phyloP scores from a whole-genome alignment of 1,140 invertebrate genomes.

The Drosophila tropicalis region DNA sequence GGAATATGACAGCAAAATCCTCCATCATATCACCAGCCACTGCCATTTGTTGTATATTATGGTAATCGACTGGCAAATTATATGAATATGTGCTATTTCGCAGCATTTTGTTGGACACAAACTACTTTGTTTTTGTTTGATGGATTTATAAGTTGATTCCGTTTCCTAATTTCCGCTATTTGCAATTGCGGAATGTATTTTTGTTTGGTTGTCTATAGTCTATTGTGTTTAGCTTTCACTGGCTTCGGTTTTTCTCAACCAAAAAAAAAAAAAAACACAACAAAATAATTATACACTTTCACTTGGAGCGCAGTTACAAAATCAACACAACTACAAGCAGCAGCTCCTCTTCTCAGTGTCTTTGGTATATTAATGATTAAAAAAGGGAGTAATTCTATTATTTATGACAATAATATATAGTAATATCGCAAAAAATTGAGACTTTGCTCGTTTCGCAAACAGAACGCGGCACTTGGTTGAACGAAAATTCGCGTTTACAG shows the following conservation, averaged over 20 bases:
- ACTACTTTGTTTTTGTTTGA: neutral
- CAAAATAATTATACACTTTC: conserved; percentile 49
- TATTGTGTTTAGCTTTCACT: conserved; percentile 47
- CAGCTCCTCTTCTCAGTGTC: conserved; percentile 13
- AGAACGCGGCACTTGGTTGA: conserved; percentile 40
- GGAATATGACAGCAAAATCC: conserved; percentile 86
- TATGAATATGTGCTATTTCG: conserved; percentile 72
- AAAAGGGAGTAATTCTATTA: neutral
- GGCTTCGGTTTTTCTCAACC: conserved; percentile 26
- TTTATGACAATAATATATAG: neutral
- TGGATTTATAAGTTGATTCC: neutral
- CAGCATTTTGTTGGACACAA: conserved; percentile 58
- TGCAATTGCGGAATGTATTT: neutral
- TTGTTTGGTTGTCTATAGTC: conserved; percentile 8
- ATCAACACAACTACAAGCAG: neutral
- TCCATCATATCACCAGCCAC: conserved; percentile 86
- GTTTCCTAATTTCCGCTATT: conserved; percentile 3
- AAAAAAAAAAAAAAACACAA: too few relatives aligned
- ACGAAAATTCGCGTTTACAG: conserved; percentile 52
- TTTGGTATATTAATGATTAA: conserved; percentile 18
- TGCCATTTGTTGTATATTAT: conserved; percentile 82
- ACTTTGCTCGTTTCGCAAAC: conserved; percentile 50
- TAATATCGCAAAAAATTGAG: conserved; percentile 3
- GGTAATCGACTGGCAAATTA: conserved; percentile 78
- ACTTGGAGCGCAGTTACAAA: conserved; percentile 28